Evolutionary conservation across 2,113 vertebrate species (phyloP), one percentile per base, ranked within the genome.

Genomic region (Lates calcarifer): DNA sequence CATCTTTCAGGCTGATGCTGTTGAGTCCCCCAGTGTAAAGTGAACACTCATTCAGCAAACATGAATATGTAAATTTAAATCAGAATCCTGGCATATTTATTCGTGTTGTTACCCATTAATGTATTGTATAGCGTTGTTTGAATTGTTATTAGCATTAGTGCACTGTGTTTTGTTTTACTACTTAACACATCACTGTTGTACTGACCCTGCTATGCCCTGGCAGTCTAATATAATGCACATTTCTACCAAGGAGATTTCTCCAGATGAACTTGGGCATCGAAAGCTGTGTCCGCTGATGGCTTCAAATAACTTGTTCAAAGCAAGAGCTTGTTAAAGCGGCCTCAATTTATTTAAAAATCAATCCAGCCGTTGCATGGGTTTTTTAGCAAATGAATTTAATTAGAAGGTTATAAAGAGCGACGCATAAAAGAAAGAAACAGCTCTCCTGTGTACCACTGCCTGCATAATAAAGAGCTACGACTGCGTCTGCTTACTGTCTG

Each of bases 51-150:
- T 43, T 74, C 56, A 31, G 39, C 49, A 74, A 74, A 67, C 37
- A 77, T 83, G 51, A 73, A 83, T 67, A 87, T 82, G 67, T 29
- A 82, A 82, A 86, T 87, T 2, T 69, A 82, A 86, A 83, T 57
- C 47, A 68, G 49, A 67, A 17, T 66, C 47, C 15, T 47, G 24
- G 10, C 60, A 11, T 20, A 58, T 68, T 65, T 74, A 35, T 76
- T 77, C 26, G 29, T 57, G 57, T 45, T 69, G 26, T 61, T 78
- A 24, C 24, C 3, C 41, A 55, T 18, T 81, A 31, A 62, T 78
- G 33, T 24, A 18, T 58, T n/a, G 41, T 10, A 62, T 37, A 12
- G 63, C 35, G 33, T 20, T 61, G 35, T 75, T 58, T 81, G 33
- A 64, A 57, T 62, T 78, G 56, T 63, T 13, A 35, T 49, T 47